Evolutionary conservation across 2,888 invertebrate species (phyloP), one percentile per base, ranked within the genome.

Genomic region (Caenorhabditis sp.): DNA sequence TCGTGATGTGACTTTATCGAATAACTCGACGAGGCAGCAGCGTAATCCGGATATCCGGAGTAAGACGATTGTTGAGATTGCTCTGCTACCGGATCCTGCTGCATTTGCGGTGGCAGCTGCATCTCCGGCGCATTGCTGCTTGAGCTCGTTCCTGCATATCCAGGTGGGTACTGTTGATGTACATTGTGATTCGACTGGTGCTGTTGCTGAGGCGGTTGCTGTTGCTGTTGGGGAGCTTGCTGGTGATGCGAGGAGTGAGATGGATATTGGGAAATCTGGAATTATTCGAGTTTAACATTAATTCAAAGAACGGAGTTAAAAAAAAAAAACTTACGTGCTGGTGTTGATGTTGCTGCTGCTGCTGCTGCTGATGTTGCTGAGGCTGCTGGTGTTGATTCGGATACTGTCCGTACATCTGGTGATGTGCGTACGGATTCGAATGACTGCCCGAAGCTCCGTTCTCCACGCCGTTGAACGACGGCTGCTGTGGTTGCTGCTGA

Each of bases 241-340:
- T 62, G 58, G 20, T 47, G 69, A 9, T 37, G 47, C 1, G 50
- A 58, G 20, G 32, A 32, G 32, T 68, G 68, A 22, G 70, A 50
- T 9, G 71, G 74, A 44, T 76, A 76, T 18, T 61, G 68, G 26
- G 58, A 9, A 61, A 72, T 72, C 72, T 72, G 62, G 24, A 74
- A 4, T 4, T 55, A 8, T 13, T n/a, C n/a, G n/a, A n/a, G n/a
- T n/a, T n/a, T n/a, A n/a, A n/a, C n/a, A n/a, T n/a, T n/a, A n/a
- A n/a, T n/a, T n/a, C n/a, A n/a, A n/a, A n/a, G n/a, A 9, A 32
- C 9, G 32, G 9, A 4, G 9, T 32, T n/a, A 35, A 64, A 26
- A 61, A 44, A 61, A 22, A 11, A 26, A 22, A 32, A 50, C 65
- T 37, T 53, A 67, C 58, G 40, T 67, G 56, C 24, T 35, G 67